These are phyloP conservation scores for Drosophila tripunctata DNA, from an alignment of 2,888 invertebrate species.

Conservation along the genomic window DNA sequence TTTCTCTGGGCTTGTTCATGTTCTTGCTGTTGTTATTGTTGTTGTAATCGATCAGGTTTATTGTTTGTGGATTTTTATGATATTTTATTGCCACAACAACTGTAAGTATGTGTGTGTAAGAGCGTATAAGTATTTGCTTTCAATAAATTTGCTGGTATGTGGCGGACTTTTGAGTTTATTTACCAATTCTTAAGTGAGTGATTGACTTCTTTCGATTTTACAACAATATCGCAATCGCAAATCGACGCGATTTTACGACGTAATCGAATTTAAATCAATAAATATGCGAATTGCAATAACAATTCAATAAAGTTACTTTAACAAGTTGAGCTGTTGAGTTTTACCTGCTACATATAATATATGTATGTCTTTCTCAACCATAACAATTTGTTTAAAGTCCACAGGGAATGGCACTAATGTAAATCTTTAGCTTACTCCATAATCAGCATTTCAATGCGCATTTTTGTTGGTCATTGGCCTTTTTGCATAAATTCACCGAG, in stretches of 20 bases:
- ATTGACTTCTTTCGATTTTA: slow-evolving; percentile 53
- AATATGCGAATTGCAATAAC: slow-evolving; percentile 5
- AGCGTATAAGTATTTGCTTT: slow-evolving; percentile 11
- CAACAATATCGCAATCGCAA: slow-evolving; percentile 28
- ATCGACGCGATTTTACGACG: slow-evolving; percentile 39
- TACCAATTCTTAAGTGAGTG: slow-evolving; percentile 40
- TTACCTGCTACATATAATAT: neutral
- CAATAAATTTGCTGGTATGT: slow-evolving; percentile 15
- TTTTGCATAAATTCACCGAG: slow-evolving; percentile 57
- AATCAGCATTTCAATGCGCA: slow-evolving; percentile 38
- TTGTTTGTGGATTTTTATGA: slow-evolving; percentile 55
- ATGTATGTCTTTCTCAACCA: slow-evolving; percentile 2
- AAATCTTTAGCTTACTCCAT: slow-evolving; percentile 12
- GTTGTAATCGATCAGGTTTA: slow-evolving; percentile 43
- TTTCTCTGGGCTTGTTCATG: slow-evolving; percentile 11
- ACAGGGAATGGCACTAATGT: neutral
- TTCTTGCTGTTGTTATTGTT: slow-evolving; percentile 22
- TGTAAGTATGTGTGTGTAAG: slow-evolving; percentile 1
- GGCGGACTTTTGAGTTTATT: slow-evolving; percentile 37
- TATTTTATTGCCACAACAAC: slow-evolving; percentile 51
- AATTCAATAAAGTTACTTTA: neutral
- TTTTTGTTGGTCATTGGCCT: slow-evolving; percentile 55
- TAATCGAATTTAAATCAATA: slow-evolving; percentile 26
- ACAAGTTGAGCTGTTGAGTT: neutral
- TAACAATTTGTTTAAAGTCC: slow-evolving; percentile 27